phyloP scores from a whole-genome alignment of 1,140 invertebrate species.

The Trichonephila inaurata region DNA sequence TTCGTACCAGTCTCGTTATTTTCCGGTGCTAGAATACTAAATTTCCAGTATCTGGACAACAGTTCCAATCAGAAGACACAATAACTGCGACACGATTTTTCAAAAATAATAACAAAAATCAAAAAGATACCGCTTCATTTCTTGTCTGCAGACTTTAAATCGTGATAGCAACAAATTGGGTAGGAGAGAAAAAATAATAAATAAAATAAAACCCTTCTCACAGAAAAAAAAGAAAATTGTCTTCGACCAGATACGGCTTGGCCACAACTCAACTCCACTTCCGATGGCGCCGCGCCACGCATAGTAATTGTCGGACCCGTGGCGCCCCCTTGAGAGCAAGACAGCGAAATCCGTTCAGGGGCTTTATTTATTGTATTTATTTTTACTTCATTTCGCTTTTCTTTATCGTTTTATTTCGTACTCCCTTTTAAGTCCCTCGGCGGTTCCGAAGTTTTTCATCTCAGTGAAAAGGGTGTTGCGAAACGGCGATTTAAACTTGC shows the following conservation, averaged over 20 bases:
- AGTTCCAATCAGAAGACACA: constrained; percentile 8
- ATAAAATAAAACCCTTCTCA: neutral
- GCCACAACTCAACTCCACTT: constrained; percentile 63
- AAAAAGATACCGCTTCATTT: constrained; percentile 15
- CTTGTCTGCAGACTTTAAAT: constrained; percentile 51
- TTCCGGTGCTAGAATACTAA: constrained; percentile 25
- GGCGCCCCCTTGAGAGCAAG: constrained; percentile 51
- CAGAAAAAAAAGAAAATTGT: constrained; percentile 37
- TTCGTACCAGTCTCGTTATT: neutral
- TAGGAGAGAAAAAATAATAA: neutral
- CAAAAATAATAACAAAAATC: neutral
- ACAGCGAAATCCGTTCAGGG: constrained; percentile 44
- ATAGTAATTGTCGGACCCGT: constrained; percentile 57
- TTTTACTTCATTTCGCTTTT: neutral
- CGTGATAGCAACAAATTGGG: constrained; percentile 36
- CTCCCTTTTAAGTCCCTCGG: constrained; percentile 19
- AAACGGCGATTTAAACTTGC: constrained; percentile 25
- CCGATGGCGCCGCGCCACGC: constrained; percentile 31
- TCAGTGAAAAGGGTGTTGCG: constrained; percentile 25
- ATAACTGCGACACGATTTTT: neutral
- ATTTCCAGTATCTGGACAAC: neutral
- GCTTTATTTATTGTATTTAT: constrained; percentile 39
- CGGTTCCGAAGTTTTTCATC: constrained; percentile 40
- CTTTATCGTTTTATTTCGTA: constrained; percentile 30
- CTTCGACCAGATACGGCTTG: constrained; percentile 29